Conservation (phyloP, 2,888 invertebrate species). For the Volucella inflata region DNA sequence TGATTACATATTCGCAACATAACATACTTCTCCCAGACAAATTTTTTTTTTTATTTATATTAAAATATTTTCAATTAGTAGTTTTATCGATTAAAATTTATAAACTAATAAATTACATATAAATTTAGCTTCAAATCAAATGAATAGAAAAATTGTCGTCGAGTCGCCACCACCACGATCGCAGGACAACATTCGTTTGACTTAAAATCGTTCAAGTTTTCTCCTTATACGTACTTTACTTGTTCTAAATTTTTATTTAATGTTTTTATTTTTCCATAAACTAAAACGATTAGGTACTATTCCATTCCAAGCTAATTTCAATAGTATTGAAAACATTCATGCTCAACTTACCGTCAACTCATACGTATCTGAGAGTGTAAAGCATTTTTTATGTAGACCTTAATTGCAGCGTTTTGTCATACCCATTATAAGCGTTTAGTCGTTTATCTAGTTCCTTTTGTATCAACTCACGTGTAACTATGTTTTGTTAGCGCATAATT, state of each 20-base stretch:
- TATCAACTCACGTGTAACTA: neutral
- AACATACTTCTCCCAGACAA: too few species aligned
- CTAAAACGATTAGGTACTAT: too few species aligned
- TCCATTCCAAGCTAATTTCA: neutral
- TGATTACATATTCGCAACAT: too few species aligned
- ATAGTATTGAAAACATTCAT: neutral
- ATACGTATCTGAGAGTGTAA: too few species aligned
- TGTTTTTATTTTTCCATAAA: conserved; percentile 12
- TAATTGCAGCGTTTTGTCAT: neutral
- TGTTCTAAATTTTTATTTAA: neutral
- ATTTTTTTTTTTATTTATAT: too few species aligned
- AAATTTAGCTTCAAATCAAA: conserved; percentile 1
- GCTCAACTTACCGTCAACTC: too few species aligned
- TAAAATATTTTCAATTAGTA: too few species aligned
- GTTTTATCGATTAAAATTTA: too few species aligned
- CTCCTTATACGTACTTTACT: neutral
- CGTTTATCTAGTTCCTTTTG: neutral
- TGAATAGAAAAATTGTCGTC: conserved; percentile 7
- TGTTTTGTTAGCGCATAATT: neutral
- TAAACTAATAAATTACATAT: neutral
- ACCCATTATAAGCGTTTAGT: neutral
- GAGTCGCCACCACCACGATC: conserved; percentile 67
- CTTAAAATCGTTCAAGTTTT: conserved; percentile 8
- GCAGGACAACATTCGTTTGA: conserved; percentile 21
- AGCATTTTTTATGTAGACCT: too few species aligned